phyloP scores from a whole-genome alignment of 2,888 invertebrate genomes.

The Syritta pipiens region DNA sequence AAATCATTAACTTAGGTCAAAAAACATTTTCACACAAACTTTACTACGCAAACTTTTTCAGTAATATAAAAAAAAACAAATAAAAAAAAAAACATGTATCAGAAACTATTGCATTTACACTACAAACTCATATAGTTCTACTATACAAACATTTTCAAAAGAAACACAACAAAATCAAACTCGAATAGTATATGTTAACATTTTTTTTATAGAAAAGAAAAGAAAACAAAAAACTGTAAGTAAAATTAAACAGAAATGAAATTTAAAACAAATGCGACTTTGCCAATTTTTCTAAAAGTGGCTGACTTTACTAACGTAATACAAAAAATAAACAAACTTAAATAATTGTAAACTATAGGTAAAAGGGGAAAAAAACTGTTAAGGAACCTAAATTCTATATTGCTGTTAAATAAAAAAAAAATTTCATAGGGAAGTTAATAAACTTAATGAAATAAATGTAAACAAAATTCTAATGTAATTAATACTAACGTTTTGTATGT shows the following conservation, averaged over 20 bases:
- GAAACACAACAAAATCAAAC: too few relatives aligned
- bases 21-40: slow-evolving; percentile 28
- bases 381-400: slow-evolving; percentile 33
- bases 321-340: slow-evolving; percentile 5
- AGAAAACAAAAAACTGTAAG: slow-evolving; percentile 11
- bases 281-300: not conserved
- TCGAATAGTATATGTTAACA: slow-evolving; percentile 17
- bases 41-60: slow-evolving; percentile 38
- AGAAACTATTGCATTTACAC: slow-evolving; percentile 10
- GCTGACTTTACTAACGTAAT: not conserved
- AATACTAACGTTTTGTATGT: slow-evolving; percentile 49
- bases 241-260: not conserved
- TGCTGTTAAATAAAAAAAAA: slow-evolving; percentile 48
- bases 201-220: slow-evolving; percentile 4
- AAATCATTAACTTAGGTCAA: not conserved
- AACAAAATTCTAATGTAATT: slow-evolving; percentile 28
- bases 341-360: slow-evolving; percentile 23
- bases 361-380: slow-evolving; percentile 24
- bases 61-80: slow-evolving; percentile 8
- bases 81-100: slow-evolving; percentile 16
- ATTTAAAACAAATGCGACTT: not conserved
- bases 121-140: slow-evolving; percentile 4
- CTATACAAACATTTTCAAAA: not conserved
- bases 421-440: not conserved
- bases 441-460: slow-evolving; percentile 30